A percentile compares a stretch with the other conserved stretches of the same genome.
These are phyloP conservation scores for Philotrypesis tridentata DNA, from an alignment of 1,140 invertebrate genomes.

Conservation along the genomic window DNA sequence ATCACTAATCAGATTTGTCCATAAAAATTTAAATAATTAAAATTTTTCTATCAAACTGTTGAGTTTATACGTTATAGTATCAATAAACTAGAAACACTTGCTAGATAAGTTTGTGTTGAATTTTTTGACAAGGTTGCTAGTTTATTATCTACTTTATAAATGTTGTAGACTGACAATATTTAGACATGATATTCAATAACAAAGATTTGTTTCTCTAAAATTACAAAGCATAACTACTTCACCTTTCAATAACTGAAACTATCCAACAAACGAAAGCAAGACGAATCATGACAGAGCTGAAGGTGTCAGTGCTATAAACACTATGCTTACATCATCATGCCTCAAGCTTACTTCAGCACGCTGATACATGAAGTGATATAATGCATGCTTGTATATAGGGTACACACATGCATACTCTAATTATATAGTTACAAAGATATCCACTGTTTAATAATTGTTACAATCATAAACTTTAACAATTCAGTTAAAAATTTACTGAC, in stretches of 20 bases:
- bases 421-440: slow-evolving; percentile 6
- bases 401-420: background rate
- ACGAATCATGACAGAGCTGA: slow-evolving; percentile 44
- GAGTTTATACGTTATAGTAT: background rate
- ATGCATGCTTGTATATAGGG: background rate
- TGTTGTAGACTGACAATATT: background rate
- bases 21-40: background rate
- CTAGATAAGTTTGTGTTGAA: background rate
- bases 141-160: background rate
- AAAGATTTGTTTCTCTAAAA: background rate
- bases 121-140: background rate
- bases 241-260: slow-evolving; percentile 15
- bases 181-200: background rate
- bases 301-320: slow-evolving; percentile 51
- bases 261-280: slow-evolving; percentile 23
- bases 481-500: background rate
- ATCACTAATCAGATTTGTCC: background rate
- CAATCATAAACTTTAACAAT: slow-evolving; percentile 22
- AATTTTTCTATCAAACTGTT: background rate
- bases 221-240: background rate
- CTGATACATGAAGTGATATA: slow-evolving; percentile 1
- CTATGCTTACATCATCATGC: slow-evolving; percentile 50
- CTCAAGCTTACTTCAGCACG: slow-evolving; percentile 47
- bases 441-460: background rate
- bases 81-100: background rate